Base-by-base conservation (phyloP, 2,797 vertebrate genomes). In the Hydrocynus forskahlii region DNA sequence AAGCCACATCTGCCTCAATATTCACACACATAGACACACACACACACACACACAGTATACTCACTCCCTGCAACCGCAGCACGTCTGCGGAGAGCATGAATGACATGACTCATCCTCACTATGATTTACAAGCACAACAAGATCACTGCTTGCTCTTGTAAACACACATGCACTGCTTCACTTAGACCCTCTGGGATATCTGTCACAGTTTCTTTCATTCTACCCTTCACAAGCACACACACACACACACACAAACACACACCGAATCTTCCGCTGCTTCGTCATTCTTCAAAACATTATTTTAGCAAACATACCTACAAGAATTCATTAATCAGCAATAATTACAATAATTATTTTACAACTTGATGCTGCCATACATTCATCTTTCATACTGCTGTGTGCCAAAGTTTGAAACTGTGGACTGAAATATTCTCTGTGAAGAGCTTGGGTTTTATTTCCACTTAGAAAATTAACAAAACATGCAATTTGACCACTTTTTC, bases 41-140 rank as follows among this genome's bases (percentile, higher is more conserved):
- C 55, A 76, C 76, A 67, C 75, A 77, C 55, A 76, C 74, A 62
- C 66, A 40, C 52, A 64, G 69, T 72, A 43, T 7, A 21, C 73
- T 50, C 64, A 74, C 52, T 71, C 60, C 35, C 55, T 77, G 85
- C 81, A 86, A 89, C 91, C 91, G 83, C 91, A 91, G 87, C 88
- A 89, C 85, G 91, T 93, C 92, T 93, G 92, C 83, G 80, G 89
- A 92, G 90, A 88, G 76, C 90, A 90, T 91, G 89, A 89, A 89
- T 86, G 89, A 80, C 83, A 57, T 5, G 85, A 87, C 86, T 88
- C 83, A 78, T 48, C 60, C 50, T 72, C 52, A n/a, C 82, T 81
- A 67, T 92, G 90, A 94, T 93, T 92, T 92, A 93, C 40, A 87
- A 91, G 85, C 7, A 69, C 83, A 88, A 88, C 85, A 87, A 82